These are phyloP conservation scores for Galeopterus variegatus DNA, from an alignment of 2,113 vertebrate genomes.

Conservation along the genomic window DNA sequence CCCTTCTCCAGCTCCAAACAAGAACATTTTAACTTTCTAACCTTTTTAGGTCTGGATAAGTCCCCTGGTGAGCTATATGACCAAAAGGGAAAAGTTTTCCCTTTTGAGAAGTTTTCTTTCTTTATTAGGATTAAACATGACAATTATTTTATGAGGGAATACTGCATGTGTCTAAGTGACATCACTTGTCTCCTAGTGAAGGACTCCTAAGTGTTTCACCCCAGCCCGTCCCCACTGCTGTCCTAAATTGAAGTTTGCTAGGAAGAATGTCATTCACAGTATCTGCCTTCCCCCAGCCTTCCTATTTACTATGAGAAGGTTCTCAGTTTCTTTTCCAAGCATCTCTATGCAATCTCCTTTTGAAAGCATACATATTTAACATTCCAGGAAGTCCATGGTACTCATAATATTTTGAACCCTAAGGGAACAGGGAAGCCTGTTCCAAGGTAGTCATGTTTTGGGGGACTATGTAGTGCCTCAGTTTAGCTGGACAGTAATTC, in stretches of 20 bases:
- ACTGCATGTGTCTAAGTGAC: not conserved
- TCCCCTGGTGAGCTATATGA: not conserved
- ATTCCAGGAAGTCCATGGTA: not conserved
- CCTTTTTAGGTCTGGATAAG: conserved; percentile 46
- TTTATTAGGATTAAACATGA: not conserved
- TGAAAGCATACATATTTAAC: not conserved
- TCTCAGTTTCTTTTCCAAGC: conserved; percentile 20
- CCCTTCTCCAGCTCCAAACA: not conserved
- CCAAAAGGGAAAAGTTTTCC: not conserved
- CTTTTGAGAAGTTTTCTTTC: not conserved
- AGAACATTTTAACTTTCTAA: conserved; percentile 40
- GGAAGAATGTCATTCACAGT: not conserved
- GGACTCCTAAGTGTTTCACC: not conserved
- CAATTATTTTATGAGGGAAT: conserved; percentile 41
- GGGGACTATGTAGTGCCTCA: not conserved
- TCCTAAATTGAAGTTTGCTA: not conserved
- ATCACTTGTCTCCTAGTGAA: not conserved
- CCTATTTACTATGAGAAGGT: not conserved
- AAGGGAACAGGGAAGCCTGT: not conserved
- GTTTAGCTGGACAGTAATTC: not conserved
- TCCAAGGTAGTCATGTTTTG: not conserved
- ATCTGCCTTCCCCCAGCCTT: not conserved
- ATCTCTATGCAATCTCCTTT: not conserved
- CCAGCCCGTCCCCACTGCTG: not conserved
- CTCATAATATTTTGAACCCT: not conserved